Base-by-base conservation (phyloP, 2,888 invertebrate genomes). In the Dynastes hyllus region DNA sequence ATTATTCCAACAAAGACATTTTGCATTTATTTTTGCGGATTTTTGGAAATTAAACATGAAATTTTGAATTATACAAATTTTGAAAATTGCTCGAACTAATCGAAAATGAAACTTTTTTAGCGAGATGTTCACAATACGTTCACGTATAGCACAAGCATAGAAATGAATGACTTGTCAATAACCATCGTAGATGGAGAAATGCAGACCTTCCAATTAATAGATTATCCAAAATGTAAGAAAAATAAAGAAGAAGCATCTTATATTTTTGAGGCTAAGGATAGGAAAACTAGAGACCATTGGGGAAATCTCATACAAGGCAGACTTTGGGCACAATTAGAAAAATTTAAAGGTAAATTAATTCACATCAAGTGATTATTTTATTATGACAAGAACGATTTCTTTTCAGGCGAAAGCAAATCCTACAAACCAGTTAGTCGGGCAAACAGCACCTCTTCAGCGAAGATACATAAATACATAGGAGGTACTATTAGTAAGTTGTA, bases 311-410 rank as follows among this genome's bases (percentile, higher is more conserved):
- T 88, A 40, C 86, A 87, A 73, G 83, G 84, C 22, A 84, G 84
- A 69, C 81, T 88, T 40, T 88, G 88, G 88, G 80, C 84, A 61
- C 88, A 88, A 81, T 81, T 88, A 37, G 71, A 84, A 55, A 83
- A 84, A 81, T 84, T 82, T 11, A 88, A 87, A 86, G 86, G 88
- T 88, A 81, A 69, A 11, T 63, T 63, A 5, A 27, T 32, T 29
- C 27, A 11, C 29, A 13, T 27, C 8, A 29, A 29, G 5, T 53
- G 53, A 37, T 16, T 9, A 29, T 22, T 13, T 69, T 51, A n/a
- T n/a, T 29, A 50, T 53, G 13, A 37, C 32, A 37, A 37, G 1
- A 37, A 37, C 13, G 27, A 40, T 51, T 53, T 9, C 4, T 4
- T 13, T 69, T 22, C 9, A 77, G 77, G 55, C n/a, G 37, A 77